phyloP scores from a whole-genome alignment of 2,888 invertebrate species.

The Trichogramma evanescens region DNA sequence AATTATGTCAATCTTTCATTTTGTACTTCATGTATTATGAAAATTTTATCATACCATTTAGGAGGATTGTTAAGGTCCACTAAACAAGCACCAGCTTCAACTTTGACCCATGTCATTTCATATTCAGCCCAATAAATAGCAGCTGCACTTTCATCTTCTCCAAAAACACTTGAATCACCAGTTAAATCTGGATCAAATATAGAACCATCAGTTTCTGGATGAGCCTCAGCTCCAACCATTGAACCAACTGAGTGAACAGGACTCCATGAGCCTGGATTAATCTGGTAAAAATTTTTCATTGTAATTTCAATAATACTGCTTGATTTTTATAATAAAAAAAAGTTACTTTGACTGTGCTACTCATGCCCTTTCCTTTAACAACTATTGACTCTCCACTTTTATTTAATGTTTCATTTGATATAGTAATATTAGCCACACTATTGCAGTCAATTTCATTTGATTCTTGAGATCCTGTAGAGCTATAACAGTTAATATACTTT shows the following conservation, averaged over 20 bases:
- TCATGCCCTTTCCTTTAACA: slow-evolving; percentile 44
- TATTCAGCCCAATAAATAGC: slow-evolving; percentile 73
- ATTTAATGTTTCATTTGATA: slow-evolving; percentile 43
- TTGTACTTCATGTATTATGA: background rate
- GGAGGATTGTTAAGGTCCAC: slow-evolving; percentile 68
- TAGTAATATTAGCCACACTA: slow-evolving; percentile 43
- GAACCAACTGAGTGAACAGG: slow-evolving; percentile 83
- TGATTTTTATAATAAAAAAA: slow-evolving; percentile 2
- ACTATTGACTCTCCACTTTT: slow-evolving; percentile 44
- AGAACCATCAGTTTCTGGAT: slow-evolving; percentile 76
- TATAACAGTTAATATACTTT: slow-evolving; percentile 18
- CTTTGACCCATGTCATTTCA: slow-evolving; percentile 74
- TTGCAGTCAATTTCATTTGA: slow-evolving; percentile 29
- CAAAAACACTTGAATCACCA: slow-evolving; percentile 69
- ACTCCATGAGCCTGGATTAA: slow-evolving; percentile 77
- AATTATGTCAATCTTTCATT: background rate
- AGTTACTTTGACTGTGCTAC: slow-evolving; percentile 41
- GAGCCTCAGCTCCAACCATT: slow-evolving; percentile 75
- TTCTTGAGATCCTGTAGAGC: slow-evolving; percentile 34
- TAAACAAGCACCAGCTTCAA: slow-evolving; percentile 72
- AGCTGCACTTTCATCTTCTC: slow-evolving; percentile 68
- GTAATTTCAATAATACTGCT: background rate
- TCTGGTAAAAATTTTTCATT: slow-evolving; percentile 24
- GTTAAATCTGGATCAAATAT: slow-evolving; percentile 68
- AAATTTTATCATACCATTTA: slow-evolving; percentile 56